Evolutionary conservation across 1,140 invertebrate genomes (phyloP), one percentile per base, ranked within the genome.

Genomic region (Anoplophora glabripennis): DNA sequence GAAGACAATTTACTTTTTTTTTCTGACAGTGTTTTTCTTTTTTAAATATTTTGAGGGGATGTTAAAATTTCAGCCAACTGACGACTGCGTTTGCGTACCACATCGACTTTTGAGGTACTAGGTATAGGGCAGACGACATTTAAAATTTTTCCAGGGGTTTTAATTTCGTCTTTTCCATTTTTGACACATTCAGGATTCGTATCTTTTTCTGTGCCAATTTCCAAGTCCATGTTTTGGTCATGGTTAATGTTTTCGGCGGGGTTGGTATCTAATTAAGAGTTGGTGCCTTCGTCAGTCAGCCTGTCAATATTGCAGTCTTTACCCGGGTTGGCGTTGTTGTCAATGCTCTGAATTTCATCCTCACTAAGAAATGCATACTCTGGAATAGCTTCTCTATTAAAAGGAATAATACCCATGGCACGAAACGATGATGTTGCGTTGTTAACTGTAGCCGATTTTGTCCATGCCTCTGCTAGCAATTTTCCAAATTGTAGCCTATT

Each of bases 371-470:
- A 64, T 21, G 58, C 58, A 44, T 61, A 57, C 7, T 57, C 58
- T 44, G 58, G 58, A 18, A 61, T 58, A 34, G 54, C 54, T 17
- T 61, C 58, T 18, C 17, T 34, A 33, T 5, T 35, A 53, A 61
- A 64, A 28, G 59, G 63, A 41, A 57, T 15, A 47, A 61, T 53
- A 53, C 54, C 63, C 36, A 53, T 64, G 47, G 47, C 47, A 11
- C 40, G 18, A 49, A 65, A 65, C n/a, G 54, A 53, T 7, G 54
- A 65, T 41, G 56, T 54, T 36, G 48, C 63, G 42, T 65, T 62
- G 10, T 46, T 52, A 51, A 49, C 37, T 4, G 35, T 18, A 42
- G 55, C 59, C 47, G 53, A 12, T 49, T 59, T 57, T 47, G 34
- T 18, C 53, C 63, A 61, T 15, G 40, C 35, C 38, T 53, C 37